phyloP scores from a whole-genome alignment of 2,888 invertebrate species.

The Parochlus steinenii region DNA sequence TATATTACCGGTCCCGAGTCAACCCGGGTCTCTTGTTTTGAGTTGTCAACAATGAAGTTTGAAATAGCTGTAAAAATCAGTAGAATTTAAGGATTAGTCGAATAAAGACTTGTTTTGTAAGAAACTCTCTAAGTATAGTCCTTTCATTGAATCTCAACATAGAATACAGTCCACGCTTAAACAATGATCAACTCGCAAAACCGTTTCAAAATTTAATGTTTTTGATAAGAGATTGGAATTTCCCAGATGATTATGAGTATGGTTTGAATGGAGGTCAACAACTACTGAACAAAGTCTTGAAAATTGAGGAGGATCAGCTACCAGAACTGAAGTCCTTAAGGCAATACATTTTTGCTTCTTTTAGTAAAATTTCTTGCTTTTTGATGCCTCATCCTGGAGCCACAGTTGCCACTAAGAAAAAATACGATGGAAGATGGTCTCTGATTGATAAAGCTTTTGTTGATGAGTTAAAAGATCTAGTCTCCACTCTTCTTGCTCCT shows the following conservation, averaged over 20 bases:
- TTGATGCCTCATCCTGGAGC: slow-evolving; percentile 13
- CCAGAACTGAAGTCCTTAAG: slow-evolving; percentile 8
- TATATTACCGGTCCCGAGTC: too few relatives aligned
- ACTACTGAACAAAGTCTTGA: slow-evolving; percentile 1
- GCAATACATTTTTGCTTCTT: slow-evolving; percentile 3
- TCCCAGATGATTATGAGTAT: slow-evolving; percentile 11
- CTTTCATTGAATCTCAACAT: too few relatives aligned
- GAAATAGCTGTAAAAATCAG: too few relatives aligned
- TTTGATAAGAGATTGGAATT: slow-evolving; percentile 12
- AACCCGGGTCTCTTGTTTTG: too few relatives aligned
- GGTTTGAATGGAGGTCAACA: slow-evolving; percentile 9
- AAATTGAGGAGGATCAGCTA: slow-evolving; percentile 8
- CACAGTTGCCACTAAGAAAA: not conserved
- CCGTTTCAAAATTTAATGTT: slow-evolving; percentile 12
- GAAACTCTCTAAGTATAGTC: too few relatives aligned
- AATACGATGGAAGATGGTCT: slow-evolving; percentile 8
- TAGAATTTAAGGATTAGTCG: too few relatives aligned
- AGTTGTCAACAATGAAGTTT: too few relatives aligned
- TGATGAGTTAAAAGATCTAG: slow-evolving; percentile 3
- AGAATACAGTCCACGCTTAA: too few relatives aligned
- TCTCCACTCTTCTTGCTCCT: slow-evolving; percentile 7
- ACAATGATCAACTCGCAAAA: slow-evolving; percentile 1
- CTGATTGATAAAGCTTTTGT: slow-evolving; percentile 13
- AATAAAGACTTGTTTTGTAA: too few relatives aligned
- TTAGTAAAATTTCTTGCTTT: slow-evolving; percentile 7